Percentiles rank a stretch among this genome's conserved stretches.
phyloP scores from a whole-genome alignment of 2,888 invertebrate species.

The Linnaemya vulpina region DNA sequence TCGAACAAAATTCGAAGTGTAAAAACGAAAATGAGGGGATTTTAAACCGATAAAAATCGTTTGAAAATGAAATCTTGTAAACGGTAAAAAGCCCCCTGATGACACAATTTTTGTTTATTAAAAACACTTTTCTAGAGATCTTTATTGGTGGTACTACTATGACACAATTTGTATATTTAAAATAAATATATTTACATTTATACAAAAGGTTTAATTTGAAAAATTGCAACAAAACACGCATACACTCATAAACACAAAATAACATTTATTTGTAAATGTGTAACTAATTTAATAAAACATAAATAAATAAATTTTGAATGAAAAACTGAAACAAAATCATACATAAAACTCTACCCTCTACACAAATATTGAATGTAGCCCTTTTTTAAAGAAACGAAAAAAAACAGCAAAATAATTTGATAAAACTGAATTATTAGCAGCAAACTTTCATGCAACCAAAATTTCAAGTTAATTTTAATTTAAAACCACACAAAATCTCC shows the following conservation, averaged over 20 bases:
- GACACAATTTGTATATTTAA: conserved; percentile 62
- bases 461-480: conserved; percentile 54
- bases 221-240: conserved; percentile 55
- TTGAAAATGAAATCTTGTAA: conserved; percentile 27
- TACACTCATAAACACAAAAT: conserved; percentile 54
- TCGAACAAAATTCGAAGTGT: conserved; percentile 42
- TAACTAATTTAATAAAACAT: conserved; percentile 59
- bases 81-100: conserved; percentile 12
- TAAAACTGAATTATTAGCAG: conserved; percentile 2
- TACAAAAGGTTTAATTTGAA: conserved; percentile 27
- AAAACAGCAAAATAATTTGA: no score
- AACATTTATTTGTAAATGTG: conserved; percentile 69
- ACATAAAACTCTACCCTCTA: conserved; percentile 21
- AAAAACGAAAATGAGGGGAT: conserved; percentile 38
- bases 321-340: conserved; percentile 13
- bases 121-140: conserved; percentile 67
- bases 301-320: conserved; percentile 14
- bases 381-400: conserved; percentile 55
- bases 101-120: conserved; percentile 34
- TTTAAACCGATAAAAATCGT: background rate
- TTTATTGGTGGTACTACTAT: conserved; percentile 69
- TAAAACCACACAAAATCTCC: background rate
- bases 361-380: conserved; percentile 62
- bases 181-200: conserved; percentile 42
- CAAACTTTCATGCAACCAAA: conserved; percentile 51